These are phyloP conservation scores for Agonopterix heracliana DNA, from an alignment of 2,888 invertebrate species.

Conservation along the genomic window DNA sequence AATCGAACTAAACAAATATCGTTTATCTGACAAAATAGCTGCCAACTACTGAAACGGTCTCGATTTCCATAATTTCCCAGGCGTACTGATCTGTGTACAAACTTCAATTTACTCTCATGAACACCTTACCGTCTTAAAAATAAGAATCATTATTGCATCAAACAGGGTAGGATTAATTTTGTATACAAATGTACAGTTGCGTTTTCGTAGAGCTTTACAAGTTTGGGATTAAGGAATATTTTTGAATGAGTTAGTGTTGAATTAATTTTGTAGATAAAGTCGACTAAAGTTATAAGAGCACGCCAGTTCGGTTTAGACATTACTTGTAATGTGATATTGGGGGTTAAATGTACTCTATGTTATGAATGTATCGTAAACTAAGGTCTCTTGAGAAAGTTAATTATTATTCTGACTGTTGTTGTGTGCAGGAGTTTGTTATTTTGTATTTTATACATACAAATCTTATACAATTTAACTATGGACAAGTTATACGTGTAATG, in stretches of 20 bases:
- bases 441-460: no score
- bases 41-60: conserved; percentile 37
- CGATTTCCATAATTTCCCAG: conserved; percentile 49
- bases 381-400: no score
- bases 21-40: conserved; percentile 47
- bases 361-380: background rate
- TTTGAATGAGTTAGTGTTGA: background rate
- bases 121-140: background rate
- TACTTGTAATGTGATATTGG: conserved; percentile 34
- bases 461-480: no score
- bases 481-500: no score
- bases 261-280: conserved; percentile 6
- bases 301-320: conserved; percentile 27
- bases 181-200: background rate
- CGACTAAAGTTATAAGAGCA: conserved; percentile 25
- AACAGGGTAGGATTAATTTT: no score
- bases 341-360: conserved; percentile 7
- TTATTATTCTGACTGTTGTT: no score
- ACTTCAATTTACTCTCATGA: conserved; percentile 1
- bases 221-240: background rate
- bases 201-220: background rate
- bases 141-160: no score
- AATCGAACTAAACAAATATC: conserved; percentile 41
- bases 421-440: no score
- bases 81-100: conserved; percentile 20